A percentile compares a stretch with the other conserved stretches of the same genome.
phyloP scores from a whole-genome alignment of 2,888 invertebrate species.

The Cryptosula pallasiana region DNA sequence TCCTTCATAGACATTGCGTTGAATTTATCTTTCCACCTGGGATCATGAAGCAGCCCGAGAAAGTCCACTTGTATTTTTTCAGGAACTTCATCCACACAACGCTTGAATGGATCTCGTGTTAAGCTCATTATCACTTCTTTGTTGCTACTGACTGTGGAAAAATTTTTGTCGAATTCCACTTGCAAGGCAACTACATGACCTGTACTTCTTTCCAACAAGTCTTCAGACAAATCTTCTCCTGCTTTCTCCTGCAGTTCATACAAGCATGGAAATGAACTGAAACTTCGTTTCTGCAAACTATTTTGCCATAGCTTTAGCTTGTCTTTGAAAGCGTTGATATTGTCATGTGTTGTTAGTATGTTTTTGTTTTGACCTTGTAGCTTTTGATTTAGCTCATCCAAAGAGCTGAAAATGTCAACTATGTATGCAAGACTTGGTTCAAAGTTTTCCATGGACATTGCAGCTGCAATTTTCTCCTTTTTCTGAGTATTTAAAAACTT shows the following conservation, averaged over 20 bases:
- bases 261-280: not conserved
- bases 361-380: not conserved
- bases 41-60: not conserved
- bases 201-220: not conserved
- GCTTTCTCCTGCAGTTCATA: not conserved
- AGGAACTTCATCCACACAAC: not conserved
- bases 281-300: not conserved
- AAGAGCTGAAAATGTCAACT: not conserved
- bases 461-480: not conserved
- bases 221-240: not conserved
- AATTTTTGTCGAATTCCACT: not conserved
- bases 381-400: conserved; percentile 11
- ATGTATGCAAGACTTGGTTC: not conserved
- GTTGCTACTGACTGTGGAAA: not conserved
- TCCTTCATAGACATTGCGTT: not conserved
- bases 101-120: not conserved
- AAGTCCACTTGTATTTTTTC: not conserved
- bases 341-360: not conserved
- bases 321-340: conserved; percentile 11
- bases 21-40: not conserved
- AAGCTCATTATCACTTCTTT: not conserved
- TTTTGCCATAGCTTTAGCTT: not conserved
- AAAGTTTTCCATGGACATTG: not conserved
- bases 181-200: not conserved
- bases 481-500: conserved; percentile 3